Evolutionary conservation across 2,797 vertebrate species (phyloP), one percentile per base, ranked within the genome.

Genomic region (Ceryle rudis): DNA sequence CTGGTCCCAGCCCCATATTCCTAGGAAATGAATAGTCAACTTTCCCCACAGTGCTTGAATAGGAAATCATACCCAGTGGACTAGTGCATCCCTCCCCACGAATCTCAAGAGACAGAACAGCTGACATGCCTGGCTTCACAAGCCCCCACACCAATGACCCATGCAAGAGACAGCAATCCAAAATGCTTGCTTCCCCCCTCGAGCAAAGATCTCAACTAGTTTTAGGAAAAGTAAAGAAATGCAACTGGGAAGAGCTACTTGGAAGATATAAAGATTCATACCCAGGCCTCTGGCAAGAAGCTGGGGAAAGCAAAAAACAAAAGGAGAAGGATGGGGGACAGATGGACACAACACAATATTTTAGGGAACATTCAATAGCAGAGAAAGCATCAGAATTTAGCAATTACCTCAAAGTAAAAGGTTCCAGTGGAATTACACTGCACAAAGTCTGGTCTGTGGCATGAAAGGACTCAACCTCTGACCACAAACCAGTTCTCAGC

Each of bases 171-270:
- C 1, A 1, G 22, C 28, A 80, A 81, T 22, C 18, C 78, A 61
- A 80, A 82, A 89, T 12, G 47, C 42, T 58, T 65, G 46, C 37
- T 49, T 29, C 47, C 12, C 18, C 6, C 58, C 21, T 14, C 4
- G 4, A 60, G 61, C 55, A 83, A 95, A 77, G 41, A 83, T 19
- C 18, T 70, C 67, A 57, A 55, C 29, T 89, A 72, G 57, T 94
- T 94, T 94, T 84, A 92, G 46, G 57, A 89, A 89, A 81, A 89
- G 26, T 57, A 93, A 80, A 82, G 18, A 85, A 91, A 72, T 14
- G 26, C 55, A 73, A 49, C 26, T 46, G 42, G 19, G 49, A 84
- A 95, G 42, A 90, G 33, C 51, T 75, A 8, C 58, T 78, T 44
- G 22, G n/a, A 90, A 66, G 47, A 77, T 5, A 86, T 5, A 79